These are phyloP conservation scores for Scarus forsteni DNA, from an alignment of 2,797 vertebrate genomes.

Conservation along the genomic window DNA sequence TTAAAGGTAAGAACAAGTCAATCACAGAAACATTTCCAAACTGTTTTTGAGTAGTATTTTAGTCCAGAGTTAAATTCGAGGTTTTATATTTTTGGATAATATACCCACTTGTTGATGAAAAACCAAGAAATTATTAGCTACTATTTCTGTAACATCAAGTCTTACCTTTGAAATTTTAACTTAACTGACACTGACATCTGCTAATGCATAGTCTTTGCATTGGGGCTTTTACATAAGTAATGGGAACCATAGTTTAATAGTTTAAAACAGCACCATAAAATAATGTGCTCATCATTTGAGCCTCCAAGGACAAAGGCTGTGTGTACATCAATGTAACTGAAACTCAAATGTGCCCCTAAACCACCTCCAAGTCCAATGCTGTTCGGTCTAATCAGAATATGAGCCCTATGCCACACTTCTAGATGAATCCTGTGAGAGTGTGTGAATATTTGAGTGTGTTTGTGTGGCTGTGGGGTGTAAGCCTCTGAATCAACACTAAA, in stretches of 20 bases:
- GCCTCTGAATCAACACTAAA: conserved; percentile 59
- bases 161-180: neutral
- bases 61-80: no score
- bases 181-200: neutral
- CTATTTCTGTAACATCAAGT: neutral
- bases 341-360: conserved; percentile 12
- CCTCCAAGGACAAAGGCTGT: conserved; percentile 42
- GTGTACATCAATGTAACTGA: conserved; percentile 6
- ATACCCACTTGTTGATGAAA: no score
- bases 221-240: conserved; percentile 18
- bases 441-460: neutral
- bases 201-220: neutral
- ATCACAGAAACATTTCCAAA: no score
- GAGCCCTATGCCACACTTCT: conserved; percentile 38
- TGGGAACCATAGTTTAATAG: conserved; percentile 5
- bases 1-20: no score
- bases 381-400: conserved; percentile 62
- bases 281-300: conserved; percentile 22
- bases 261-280: conserved; percentile 20
- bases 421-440: conserved; percentile 46
- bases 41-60: no score
- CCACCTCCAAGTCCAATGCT: conserved; percentile 44
- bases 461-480: conserved; percentile 16
- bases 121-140: no score
- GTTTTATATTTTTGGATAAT: no score